phyloP scores from a whole-genome alignment of 1,140 invertebrate species.

The Drosophila bocki region DNA sequence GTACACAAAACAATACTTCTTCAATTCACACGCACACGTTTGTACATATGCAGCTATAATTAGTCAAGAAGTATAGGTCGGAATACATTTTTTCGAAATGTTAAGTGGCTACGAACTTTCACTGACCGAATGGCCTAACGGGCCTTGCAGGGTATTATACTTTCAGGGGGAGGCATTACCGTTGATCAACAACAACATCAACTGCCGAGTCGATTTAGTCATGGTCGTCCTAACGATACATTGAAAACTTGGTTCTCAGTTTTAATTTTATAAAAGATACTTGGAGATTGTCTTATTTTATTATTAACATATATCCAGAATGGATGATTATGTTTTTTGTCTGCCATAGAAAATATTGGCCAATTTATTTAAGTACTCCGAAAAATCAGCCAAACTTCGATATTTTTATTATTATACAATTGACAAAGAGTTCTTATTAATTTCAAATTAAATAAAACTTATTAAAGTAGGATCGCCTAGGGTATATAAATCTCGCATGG shows the following conservation, averaged over 20 bases:
- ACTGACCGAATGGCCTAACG: conserved; percentile 38
- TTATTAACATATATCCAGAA: too few species aligned
- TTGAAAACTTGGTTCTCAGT: too few species aligned
- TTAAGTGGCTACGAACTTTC: conserved; percentile 61
- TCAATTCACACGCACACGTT: background rate
- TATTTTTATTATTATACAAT: background rate
- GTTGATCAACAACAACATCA: too few species aligned
- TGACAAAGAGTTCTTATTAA: background rate
- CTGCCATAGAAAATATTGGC: too few species aligned
- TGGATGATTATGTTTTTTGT: too few species aligned
- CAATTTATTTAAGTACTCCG: background rate
- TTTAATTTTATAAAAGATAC: too few species aligned
- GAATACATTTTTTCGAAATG: conserved; percentile 31
- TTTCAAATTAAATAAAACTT: background rate
- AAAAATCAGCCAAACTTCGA: background rate
- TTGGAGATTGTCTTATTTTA: too few species aligned
- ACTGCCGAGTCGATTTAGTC: background rate
- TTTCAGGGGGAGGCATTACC: too few species aligned
- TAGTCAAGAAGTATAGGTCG: background rate
- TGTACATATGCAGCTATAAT: background rate
- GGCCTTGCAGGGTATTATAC: background rate
- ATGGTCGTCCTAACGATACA: too few species aligned
- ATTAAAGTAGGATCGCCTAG: background rate
- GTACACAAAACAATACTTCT: background rate
- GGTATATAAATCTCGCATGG: conserved; percentile 7